phyloP scores from a whole-genome alignment of 2,888 invertebrate species.

The Sphaerolaimus hirsutus region DNA sequence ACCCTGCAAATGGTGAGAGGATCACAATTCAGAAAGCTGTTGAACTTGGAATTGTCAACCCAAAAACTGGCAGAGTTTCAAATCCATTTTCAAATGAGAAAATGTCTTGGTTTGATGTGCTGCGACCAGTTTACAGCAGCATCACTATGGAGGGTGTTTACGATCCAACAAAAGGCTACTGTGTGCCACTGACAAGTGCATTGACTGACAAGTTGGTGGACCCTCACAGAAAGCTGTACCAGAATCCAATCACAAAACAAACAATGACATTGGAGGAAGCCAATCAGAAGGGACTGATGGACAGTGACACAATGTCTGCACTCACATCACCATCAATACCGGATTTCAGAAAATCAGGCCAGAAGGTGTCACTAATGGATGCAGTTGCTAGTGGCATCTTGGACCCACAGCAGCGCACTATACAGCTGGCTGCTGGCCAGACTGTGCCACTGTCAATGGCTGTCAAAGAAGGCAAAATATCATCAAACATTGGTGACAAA shows the following conservation, averaged over 20 bases:
- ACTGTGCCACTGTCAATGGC: constrained; percentile 20
- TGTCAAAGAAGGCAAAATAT: constrained; percentile 20
- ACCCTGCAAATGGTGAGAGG: constrained; percentile 21
- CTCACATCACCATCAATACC: constrained; percentile 19
- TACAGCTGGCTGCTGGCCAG: constrained; percentile 16
- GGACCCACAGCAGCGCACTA: constrained; percentile 22
- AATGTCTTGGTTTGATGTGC: constrained; percentile 21
- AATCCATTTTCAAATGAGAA: constrained; percentile 47
- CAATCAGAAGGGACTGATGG: constrained; percentile 23
- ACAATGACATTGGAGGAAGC: constrained; percentile 33
- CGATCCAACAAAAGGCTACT: constrained; percentile 24
- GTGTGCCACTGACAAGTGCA: constrained; percentile 34
- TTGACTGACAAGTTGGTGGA: constrained; percentile 55
- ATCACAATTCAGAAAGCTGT: constrained; percentile 34
- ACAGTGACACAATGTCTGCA: constrained; percentile 16
- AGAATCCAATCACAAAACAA: constrained; percentile 24
- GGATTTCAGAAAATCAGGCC: constrained; percentile 21
- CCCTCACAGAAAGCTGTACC: constrained; percentile 46
- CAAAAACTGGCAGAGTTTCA: constrained; percentile 52
- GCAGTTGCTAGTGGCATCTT: constrained; percentile 26
- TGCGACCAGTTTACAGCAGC: constrained; percentile 21
- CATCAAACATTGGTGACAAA: constrained; percentile 20
- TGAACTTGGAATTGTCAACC: constrained; percentile 56
- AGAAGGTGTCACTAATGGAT: constrained; percentile 20
- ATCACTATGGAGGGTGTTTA: constrained; percentile 22